Evolutionary conservation across 2,888 invertebrate species (phyloP).

Genomic region (Trichogramma evanescens): DNA sequence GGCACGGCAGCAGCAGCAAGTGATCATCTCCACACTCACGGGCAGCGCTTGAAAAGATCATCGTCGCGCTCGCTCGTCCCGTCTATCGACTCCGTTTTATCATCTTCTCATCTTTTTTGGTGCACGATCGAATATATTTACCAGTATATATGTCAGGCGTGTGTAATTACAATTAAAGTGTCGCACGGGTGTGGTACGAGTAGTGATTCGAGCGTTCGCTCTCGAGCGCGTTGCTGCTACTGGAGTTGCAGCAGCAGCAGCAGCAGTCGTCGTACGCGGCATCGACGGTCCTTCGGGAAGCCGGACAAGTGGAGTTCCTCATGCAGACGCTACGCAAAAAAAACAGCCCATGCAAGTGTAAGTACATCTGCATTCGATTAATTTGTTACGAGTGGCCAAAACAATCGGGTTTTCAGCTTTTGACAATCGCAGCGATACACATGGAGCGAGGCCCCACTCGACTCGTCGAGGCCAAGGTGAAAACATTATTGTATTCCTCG

Average conservation of each 20-base stretch:
- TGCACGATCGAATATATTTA: too few relatives aligned
- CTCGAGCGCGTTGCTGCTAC: not conserved
- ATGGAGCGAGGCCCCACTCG: not conserved
- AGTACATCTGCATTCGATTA: conserved; percentile 51
- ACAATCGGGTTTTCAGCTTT: not conserved
- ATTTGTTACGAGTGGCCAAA: not conserved
- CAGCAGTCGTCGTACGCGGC: not conserved
- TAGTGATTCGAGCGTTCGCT: not conserved
- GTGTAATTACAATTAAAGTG: too few relatives aligned
- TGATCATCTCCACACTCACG: too few relatives aligned
- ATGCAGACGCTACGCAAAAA: conserved; percentile 92
- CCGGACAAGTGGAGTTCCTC: conserved; percentile 29
- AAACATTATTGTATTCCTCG: not conserved
- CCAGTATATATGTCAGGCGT: too few relatives aligned
- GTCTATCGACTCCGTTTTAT: too few relatives aligned
- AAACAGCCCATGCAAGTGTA: conserved; percentile 90
- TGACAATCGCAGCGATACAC: not conserved
- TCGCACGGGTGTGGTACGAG: too few relatives aligned
- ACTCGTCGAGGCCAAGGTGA: too few relatives aligned
- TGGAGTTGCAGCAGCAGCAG: too few relatives aligned
- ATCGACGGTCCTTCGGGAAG: conserved; percentile 2
- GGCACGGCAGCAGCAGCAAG: too few relatives aligned
- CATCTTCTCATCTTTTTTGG: too few relatives aligned
- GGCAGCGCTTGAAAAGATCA: too few relatives aligned
- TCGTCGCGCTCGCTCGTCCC: too few relatives aligned